Evolutionary conservation across 2,113 vertebrate species (phyloP).

Genomic region (Chaetodon trifascialis): DNA sequence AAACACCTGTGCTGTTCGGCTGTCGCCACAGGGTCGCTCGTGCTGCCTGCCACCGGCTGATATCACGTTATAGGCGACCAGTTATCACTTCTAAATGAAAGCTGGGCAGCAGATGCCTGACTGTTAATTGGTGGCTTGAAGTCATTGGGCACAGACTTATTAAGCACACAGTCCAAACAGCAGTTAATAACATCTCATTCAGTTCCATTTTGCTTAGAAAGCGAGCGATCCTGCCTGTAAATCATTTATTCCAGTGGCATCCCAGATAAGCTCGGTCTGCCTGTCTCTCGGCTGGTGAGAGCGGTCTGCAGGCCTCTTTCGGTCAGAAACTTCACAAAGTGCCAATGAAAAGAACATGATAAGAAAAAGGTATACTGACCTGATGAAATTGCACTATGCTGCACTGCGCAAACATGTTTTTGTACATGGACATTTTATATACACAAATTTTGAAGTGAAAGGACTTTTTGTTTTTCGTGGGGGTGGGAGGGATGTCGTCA

Average conservation of each 20-base stretch:
- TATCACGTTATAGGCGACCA: not conserved
- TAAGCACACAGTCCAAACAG: not conserved
- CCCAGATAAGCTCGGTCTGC: slow-evolving; percentile 68
- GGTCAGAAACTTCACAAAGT: slow-evolving; percentile 85
- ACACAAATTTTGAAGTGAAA: slow-evolving; percentile 71
- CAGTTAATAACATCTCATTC: not conserved
- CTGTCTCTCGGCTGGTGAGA: slow-evolving; percentile 27
- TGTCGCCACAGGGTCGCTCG: slow-evolving; percentile 24
- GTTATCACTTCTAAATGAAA: not conserved
- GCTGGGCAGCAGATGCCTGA: not conserved
- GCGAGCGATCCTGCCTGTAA: slow-evolving; percentile 41
- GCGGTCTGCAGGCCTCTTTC: slow-evolving; percentile 54
- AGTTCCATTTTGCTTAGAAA: slow-evolving; percentile 2
- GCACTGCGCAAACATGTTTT: slow-evolving; percentile 84
- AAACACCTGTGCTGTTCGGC: slow-evolving; percentile 38
- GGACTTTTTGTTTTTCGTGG: slow-evolving; percentile 22
- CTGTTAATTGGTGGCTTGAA: slow-evolving; percentile 20
- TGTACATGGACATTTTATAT: slow-evolving; percentile 82
- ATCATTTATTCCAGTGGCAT: slow-evolving; percentile 52
- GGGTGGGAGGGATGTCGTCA: slow-evolving; percentile 58
- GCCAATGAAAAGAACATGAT: slow-evolving; percentile 85
- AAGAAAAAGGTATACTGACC: slow-evolving; percentile 69
- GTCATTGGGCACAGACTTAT: not conserved
- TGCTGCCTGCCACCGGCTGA: slow-evolving; percentile 10
- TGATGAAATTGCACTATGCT: slow-evolving; percentile 86